Evolutionary conservation across 2,113 vertebrate species (phyloP).

Genomic region (Paraplagusia blochii): DNA sequence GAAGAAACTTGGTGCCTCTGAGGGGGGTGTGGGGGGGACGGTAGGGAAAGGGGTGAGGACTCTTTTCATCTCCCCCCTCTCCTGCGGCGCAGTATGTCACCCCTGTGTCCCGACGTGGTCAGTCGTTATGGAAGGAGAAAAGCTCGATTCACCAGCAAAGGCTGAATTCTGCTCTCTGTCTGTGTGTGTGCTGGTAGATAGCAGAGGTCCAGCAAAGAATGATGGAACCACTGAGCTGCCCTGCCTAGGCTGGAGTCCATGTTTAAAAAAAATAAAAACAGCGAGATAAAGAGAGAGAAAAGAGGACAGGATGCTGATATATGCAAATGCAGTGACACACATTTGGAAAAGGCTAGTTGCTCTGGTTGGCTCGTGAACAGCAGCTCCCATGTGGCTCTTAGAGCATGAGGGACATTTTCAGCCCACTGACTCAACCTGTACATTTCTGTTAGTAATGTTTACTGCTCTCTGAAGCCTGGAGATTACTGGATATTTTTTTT

Average conservation of each 20-base stretch:
- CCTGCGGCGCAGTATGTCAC: conserved; percentile 42
- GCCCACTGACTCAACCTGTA: conserved; percentile 94
- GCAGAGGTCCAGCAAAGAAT: conserved; percentile 62
- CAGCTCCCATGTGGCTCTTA: conserved; percentile 86
- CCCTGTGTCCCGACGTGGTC: conserved; percentile 53
- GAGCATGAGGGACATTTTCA: conserved; percentile 80
- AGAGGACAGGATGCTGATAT: conserved; percentile 88
- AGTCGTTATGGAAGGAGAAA: conserved; percentile 48
- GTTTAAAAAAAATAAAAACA: neutral
- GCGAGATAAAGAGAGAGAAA: conserved; percentile 14
- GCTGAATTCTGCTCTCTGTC: conserved; percentile 49
- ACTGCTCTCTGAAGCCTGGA: conserved; percentile 96
- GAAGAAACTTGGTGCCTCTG: conserved; percentile 59
- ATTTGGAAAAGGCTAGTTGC: conserved; percentile 74
- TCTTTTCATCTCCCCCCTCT: conserved; percentile 58
- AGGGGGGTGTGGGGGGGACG: conserved; percentile 40
- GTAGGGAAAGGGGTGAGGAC: conserved; percentile 48
- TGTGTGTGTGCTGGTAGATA: conserved; percentile 52
- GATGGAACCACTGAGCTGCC: conserved; percentile 51
- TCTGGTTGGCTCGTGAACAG: conserved; percentile 85
- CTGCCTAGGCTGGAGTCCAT: conserved; percentile 77
- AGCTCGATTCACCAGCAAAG: conserved; percentile 64
- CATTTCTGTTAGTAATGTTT: conserved; percentile 99
- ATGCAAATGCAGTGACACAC: conserved; percentile 96
- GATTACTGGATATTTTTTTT: conserved; percentile 90